These are phyloP conservation scores for Cirrhinus molitorella DNA, from an alignment of 2,797 vertebrate species.

Conservation along the genomic window DNA sequence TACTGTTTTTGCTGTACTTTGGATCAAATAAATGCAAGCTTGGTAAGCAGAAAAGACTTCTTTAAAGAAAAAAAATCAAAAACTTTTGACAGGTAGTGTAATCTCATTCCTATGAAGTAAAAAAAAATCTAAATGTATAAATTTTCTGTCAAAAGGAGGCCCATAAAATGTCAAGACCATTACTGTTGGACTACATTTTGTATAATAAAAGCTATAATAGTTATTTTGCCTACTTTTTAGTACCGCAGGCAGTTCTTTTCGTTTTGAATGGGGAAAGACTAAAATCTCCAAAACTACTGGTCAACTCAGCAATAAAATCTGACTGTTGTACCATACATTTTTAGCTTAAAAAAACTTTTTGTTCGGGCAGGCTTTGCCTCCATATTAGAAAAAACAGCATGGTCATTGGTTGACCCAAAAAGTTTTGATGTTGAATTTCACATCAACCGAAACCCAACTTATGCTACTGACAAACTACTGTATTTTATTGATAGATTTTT, in stretches of 20 bases:
- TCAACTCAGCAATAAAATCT: not conserved
- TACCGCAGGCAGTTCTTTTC: not conserved
- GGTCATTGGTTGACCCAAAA: not conserved
- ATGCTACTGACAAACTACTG: not conserved
- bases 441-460: not conserved
- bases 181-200: not conserved
- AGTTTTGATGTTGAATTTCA: not conserved
- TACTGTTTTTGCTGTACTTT: too few species aligned
- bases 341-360: not conserved
- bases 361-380: not conserved
- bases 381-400: not conserved
- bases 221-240: not conserved
- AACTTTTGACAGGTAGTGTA: not conserved
- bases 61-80: too few species aligned
- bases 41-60: too few species aligned
- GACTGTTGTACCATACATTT: not conserved
- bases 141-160: not conserved
- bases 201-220: not conserved
- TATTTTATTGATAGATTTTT: too few species aligned
- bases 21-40: too few species aligned
- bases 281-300: not conserved
- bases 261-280: not conserved
- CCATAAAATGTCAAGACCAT: not conserved
- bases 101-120: not conserved
- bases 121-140: not conserved